Base-by-base conservation (phyloP, 1,140 invertebrate species). In the Listronotus oregonensis region DNA sequence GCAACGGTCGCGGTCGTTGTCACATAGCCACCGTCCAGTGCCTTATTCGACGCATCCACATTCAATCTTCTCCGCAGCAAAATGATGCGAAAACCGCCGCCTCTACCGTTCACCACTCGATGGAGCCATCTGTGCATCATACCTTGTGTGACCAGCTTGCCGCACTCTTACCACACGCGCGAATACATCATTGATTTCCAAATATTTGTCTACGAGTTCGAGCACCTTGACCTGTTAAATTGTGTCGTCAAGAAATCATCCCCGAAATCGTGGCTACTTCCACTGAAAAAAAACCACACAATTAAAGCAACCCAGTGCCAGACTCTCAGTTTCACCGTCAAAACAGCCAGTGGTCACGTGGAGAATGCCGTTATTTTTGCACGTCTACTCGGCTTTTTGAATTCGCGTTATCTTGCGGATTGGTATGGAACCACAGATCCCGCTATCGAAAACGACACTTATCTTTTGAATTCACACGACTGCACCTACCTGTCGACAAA, bases 141-240 rank as follows among this genome's bases (percentile, higher is more conserved):
- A 39, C 37, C 37, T 39, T 39, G 37, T 39, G 37, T 39, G 37
- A 39, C 37, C 37, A 39, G 37, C 37, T 39, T 39, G 37, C 37
- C 37, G 37, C 37, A 39, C 37, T 39, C 37, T 39, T 39, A 39
- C 37, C 37, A 39, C 37, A 39, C 37, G 37, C 37, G 37, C 37
- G 37, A 39, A 39, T 39, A 39, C 37, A 39, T 39, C 37, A 39
- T 39, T 39, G 37, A 39, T 39, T 39, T 39, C 37, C 37, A 39
- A 39, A 39, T 39, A 39, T 39, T 39, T 39, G 37, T 39, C 37
- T 39, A 39, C 37, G 37, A 39, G 37, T 39, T 39, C 37, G 37
- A 39, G 37, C 37, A 39, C 37, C 37, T 39, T 39, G 37, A 39
- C 37, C 37, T 39, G 37, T 39, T 39, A 39, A 39, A 39, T 39